Percentiles rank a stretch among this genome's conserved stretches.
Conservation (phyloP, 2,797 vertebrate species). For the Hydrophis major region DNA sequence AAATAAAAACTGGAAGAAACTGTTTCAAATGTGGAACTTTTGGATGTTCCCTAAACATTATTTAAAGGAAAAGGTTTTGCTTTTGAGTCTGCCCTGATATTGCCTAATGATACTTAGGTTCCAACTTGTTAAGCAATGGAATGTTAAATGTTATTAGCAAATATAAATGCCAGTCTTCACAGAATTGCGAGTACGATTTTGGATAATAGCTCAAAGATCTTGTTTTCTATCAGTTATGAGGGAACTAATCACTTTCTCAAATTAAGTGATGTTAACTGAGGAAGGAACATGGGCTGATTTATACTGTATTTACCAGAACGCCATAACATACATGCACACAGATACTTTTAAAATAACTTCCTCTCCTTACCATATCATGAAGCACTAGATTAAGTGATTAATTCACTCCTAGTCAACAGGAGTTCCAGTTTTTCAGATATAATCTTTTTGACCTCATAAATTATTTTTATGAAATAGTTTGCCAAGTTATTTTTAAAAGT, state of each 20-base stretch:
- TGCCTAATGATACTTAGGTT: neutral
- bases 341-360: neutral
- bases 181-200: neutral
- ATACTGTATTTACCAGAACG: neutral
- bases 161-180: neutral
- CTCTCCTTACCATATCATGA: fast-evolving
- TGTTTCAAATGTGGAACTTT: neutral
- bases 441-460: neutral
- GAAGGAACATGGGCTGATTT: neutral
- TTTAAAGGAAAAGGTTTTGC: neutral
- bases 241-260: neutral
- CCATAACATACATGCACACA: neutral
- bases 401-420: neutral
- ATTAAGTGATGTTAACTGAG: neutral
- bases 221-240: neutral
- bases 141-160: neutral
- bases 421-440: neutral
- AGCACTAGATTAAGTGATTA: neutral
- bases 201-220: neutral
- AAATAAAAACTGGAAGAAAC: neutral
- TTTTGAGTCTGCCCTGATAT: neutral
- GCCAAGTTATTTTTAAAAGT: neutral
- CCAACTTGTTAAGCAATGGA: neutral
- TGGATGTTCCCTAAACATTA: neutral
- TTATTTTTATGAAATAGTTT: neutral